phyloP scores from a whole-genome alignment of 2,888 invertebrate species.

The Rhagium mordax region DNA sequence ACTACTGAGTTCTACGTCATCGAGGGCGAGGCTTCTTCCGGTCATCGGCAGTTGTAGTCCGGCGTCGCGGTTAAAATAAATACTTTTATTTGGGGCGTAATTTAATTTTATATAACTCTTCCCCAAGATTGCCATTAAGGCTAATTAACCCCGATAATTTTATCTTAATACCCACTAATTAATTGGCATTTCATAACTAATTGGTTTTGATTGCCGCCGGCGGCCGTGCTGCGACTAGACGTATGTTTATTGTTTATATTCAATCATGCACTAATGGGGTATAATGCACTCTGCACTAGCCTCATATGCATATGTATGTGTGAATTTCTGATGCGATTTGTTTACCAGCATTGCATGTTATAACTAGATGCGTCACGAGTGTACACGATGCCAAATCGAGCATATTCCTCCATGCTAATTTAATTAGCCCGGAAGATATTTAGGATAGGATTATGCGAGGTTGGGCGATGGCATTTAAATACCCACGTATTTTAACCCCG shows the following conservation, averaged over 20 bases:
- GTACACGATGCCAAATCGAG: too few relatives aligned
- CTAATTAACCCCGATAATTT: not conserved
- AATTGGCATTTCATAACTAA: conserved; percentile 11
- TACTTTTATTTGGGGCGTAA: too few relatives aligned
- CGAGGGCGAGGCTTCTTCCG: too few relatives aligned
- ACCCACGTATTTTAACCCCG: too few relatives aligned
- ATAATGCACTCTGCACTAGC: not conserved
- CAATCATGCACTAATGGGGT: not conserved
- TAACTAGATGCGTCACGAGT: not conserved
- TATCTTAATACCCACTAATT: conserved; percentile 9
- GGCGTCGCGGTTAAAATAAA: too few relatives aligned
- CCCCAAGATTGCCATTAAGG: not conserved
- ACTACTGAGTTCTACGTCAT: too few relatives aligned
- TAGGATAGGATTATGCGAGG: too few relatives aligned
- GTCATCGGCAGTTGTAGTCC: too few relatives aligned
- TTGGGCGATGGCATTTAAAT: too few relatives aligned
- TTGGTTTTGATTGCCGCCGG: not conserved
- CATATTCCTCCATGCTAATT: too few relatives aligned
- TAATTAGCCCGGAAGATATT: too few relatives aligned
- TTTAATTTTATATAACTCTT: not conserved
- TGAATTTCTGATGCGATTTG: not conserved
- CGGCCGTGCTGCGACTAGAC: not conserved
- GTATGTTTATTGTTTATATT: not conserved
- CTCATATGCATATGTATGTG: not conserved
- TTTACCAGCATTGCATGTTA: not conserved